Evolutionary conservation across 2,888 invertebrate species (phyloP).

Genomic region (Spatulosminthurus flaviceps): DNA sequence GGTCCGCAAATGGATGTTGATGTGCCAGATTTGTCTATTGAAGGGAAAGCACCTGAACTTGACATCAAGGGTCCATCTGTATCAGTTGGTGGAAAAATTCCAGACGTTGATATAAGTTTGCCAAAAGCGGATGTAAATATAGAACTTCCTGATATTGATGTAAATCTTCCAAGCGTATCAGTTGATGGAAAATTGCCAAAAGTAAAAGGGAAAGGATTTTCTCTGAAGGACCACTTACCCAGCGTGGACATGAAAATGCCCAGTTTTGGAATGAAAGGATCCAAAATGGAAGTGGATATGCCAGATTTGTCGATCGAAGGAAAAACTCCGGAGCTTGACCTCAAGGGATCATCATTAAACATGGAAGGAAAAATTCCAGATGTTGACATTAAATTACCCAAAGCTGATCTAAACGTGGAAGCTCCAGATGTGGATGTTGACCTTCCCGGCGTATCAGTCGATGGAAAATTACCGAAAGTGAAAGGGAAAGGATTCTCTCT

Average conservation of each 20-base stretch:
- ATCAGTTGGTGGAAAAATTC: not conserved
- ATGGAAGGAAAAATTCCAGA: slow-evolving; percentile 16
- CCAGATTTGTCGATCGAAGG: not conserved
- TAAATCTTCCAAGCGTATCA: not conserved
- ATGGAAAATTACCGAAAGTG: slow-evolving; percentile 1
- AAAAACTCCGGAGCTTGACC: slow-evolving; percentile 20
- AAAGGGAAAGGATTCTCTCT: not conserved
- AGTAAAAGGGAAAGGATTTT: not conserved
- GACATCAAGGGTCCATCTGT: slow-evolving; percentile 2
- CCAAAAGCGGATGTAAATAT: slow-evolving; percentile 12
- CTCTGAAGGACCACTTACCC: not conserved
- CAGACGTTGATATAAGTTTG: slow-evolving; percentile 21
- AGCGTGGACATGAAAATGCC: slow-evolving; percentile 16
- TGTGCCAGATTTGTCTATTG: not conserved
- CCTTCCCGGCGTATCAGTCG: not conserved
- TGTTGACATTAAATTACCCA: not conserved
- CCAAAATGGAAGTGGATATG: not conserved
- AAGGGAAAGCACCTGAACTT: not conserved
- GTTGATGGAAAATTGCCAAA: slow-evolving; percentile 3
- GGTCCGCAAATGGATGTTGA: no score
- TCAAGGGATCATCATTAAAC: not conserved
- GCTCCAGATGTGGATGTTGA: not conserved
- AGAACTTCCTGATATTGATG: not conserved
- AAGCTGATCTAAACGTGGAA: not conserved
- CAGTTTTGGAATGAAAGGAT: slow-evolving; percentile 1